Conservation (phyloP, 2,888 invertebrate genomes). For the Drosophila pegasa region DNA sequence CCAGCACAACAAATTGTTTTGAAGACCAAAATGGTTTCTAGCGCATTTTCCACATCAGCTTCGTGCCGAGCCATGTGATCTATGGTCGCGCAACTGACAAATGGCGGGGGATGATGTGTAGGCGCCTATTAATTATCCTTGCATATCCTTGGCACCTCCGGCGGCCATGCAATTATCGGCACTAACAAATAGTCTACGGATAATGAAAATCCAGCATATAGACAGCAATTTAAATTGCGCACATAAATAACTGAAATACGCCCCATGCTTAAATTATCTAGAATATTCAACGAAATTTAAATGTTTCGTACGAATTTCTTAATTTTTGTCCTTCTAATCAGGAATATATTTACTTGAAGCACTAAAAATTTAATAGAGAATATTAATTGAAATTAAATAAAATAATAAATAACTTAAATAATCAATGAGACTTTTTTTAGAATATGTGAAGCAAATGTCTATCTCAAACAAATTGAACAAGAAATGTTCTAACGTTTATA, state of each 20-base stretch:
- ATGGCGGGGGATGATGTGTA: constrained; percentile 33
- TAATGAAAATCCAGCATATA: constrained; percentile 35
- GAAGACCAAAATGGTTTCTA: constrained; percentile 55
- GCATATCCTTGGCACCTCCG: constrained; percentile 8
- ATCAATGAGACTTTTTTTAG: too few species aligned
- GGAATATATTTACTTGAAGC: neutral
- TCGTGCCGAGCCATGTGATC: constrained; percentile 37
- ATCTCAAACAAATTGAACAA: too few species aligned
- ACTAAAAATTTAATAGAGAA: neutral
- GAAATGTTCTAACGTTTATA: too few species aligned
- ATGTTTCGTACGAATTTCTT: neutral
- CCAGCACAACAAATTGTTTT: constrained; percentile 65
- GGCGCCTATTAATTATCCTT: constrained; percentile 58
- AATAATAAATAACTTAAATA: too few species aligned
- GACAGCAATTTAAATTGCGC: constrained; percentile 13
- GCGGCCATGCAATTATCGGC: constrained; percentile 37
- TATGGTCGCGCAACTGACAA: constrained; percentile 58
- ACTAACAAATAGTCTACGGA: constrained; percentile 52
- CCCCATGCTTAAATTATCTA: neutral
- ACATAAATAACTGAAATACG: constrained; percentile 28
- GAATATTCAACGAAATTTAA: neutral
- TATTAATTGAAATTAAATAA: neutral
- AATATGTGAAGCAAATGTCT: too few species aligned
- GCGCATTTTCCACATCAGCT: constrained; percentile 49
- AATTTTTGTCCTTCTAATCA: neutral